Evolutionary conservation across 2,888 invertebrate species (phyloP).

Genomic region (Heteromurus nitidus): DNA sequence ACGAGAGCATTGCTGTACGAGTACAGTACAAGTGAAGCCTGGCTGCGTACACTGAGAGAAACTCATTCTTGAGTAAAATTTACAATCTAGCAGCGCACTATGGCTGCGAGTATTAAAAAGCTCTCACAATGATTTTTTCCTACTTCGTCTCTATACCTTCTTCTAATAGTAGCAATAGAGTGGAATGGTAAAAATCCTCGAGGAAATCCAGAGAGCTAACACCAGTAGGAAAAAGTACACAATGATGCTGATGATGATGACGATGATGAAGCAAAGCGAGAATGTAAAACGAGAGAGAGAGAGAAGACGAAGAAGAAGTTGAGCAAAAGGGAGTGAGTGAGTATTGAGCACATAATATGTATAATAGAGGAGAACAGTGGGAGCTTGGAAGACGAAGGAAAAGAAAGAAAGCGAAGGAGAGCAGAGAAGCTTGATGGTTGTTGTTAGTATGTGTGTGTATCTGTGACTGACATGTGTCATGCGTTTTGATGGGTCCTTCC

Average conservation of each 20-base stretch:
- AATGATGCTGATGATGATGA: conserved; percentile 36
- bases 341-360: conserved; percentile 5
- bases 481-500: conserved; percentile 67
- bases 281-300: conserved; percentile 8
- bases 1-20: no score
- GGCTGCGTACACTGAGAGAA: no score
- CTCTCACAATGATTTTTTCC: conserved; percentile 24
- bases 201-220: conserved; percentile 49
- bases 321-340: neutral
- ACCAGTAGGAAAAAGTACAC: conserved; percentile 20
- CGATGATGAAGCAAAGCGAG: conserved; percentile 53
- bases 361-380: conserved; percentile 28
- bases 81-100: neutral
- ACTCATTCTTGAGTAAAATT: no score
- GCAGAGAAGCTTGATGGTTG: conserved; percentile 51
- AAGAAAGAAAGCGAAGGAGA: conserved; percentile 31
- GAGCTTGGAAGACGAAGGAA: conserved; percentile 3
- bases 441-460: conserved; percentile 68
- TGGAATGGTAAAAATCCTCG: conserved; percentile 45
- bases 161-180: conserved; percentile 42
- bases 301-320: conserved; percentile 15
- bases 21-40: no score
- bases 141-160: neutral
- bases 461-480: conserved; percentile 74
- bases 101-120: conserved; percentile 25